Evolutionary conservation across 2,113 vertebrate species (phyloP).

Genomic region (Xenus cinereus): DNA sequence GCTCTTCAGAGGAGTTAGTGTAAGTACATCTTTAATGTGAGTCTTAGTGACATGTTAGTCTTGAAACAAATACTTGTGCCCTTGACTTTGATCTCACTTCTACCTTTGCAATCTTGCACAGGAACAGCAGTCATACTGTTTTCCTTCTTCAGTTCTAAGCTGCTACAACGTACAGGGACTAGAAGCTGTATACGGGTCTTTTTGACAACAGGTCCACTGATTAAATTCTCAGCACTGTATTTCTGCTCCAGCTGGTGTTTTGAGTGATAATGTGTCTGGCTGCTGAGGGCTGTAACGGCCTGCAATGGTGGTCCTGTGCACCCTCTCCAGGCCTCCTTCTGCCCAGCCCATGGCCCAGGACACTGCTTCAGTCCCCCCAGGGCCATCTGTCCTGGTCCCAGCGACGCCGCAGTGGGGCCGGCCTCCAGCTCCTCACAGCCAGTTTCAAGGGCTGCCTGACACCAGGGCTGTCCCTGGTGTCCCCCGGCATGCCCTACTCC

Average conservation of each 20-base stretch:
- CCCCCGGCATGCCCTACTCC: not conserved
- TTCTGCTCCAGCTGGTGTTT: fast-evolving
- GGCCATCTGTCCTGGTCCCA: not conserved
- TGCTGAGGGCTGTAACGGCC: not conserved
- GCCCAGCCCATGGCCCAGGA: not conserved
- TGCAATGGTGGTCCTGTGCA: not conserved
- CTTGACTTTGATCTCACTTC: not conserved
- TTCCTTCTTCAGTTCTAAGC: not conserved
- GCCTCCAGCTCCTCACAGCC: not conserved
- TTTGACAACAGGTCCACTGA: not conserved
- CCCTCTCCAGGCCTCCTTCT: fast-evolving
- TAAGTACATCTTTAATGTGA: not conserved
- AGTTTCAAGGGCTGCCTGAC: not conserved
- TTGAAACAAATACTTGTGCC: not conserved
- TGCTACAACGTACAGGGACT: fast-evolving
- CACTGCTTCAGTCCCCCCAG: not conserved
- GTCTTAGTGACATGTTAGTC: not conserved
- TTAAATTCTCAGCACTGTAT: not conserved
- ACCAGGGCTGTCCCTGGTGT: fast-evolving
- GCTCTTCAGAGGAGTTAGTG: not conserved
- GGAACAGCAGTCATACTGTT: not conserved
- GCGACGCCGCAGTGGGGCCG: fast-evolving
- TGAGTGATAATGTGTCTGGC: not conserved
- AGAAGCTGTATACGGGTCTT: not conserved
- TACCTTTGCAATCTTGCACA: not conserved